Evolutionary conservation across 2,888 invertebrate species (phyloP).

Genomic region (Pomacea canaliculata): DNA sequence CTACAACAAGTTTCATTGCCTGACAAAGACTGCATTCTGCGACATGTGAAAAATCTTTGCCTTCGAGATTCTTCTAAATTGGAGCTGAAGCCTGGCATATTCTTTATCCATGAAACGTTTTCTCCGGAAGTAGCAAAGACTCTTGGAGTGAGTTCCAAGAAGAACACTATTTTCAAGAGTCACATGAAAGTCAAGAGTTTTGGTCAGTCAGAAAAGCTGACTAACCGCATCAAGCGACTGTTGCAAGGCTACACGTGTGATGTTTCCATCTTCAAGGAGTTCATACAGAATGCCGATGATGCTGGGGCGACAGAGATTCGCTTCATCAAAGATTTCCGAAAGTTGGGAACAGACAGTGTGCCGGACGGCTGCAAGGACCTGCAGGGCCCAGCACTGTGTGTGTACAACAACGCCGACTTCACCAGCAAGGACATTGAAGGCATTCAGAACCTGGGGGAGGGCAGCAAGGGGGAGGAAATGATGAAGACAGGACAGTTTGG

Average conservation of each 20-base stretch:
- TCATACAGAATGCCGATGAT: constrained; percentile 66
- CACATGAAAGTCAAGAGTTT: constrained; percentile 35
- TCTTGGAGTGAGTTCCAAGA: constrained; percentile 38
- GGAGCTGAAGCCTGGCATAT: constrained; percentile 38
- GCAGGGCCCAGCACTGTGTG: constrained; percentile 66
- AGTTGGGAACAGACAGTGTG: constrained; percentile 42
- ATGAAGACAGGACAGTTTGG: constrained; percentile 66
- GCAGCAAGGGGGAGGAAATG: constrained; percentile 60
- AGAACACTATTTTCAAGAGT: constrained; percentile 12
- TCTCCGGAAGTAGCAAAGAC: constrained; percentile 44
- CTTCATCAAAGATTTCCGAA: constrained; percentile 58
- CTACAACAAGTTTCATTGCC: constrained; percentile 33
- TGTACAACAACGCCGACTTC: constrained; percentile 63
- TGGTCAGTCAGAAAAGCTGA: constrained; percentile 63
- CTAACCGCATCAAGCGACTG: constrained; percentile 57
- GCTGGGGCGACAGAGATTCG: constrained; percentile 60
- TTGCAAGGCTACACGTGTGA: constrained; percentile 61
- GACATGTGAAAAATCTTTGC: constrained; percentile 36
- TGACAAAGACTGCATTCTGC: constrained; percentile 40
- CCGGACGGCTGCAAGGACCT: constrained; percentile 50
- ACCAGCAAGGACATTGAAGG: constrained; percentile 57
- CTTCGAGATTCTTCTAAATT: constrained; percentile 49
- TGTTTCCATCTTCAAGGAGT: constrained; percentile 61
- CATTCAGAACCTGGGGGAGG: constrained; percentile 61
- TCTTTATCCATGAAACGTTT: constrained; percentile 35